Evolutionary conservation across 2,888 invertebrate species (phyloP).

Genomic region (Strigamia crassipes): DNA sequence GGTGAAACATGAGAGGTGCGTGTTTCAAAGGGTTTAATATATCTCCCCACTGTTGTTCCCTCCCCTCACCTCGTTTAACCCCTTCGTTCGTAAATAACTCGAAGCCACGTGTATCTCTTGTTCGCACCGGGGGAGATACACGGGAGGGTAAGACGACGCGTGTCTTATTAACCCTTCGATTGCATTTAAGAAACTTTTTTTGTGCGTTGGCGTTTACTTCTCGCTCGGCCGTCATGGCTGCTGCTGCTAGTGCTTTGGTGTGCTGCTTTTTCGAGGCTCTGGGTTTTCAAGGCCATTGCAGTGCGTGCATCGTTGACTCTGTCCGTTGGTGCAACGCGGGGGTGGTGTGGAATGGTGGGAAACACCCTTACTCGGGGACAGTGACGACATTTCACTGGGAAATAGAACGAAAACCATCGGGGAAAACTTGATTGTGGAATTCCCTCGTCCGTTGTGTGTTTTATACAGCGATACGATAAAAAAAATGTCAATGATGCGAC

Average conservation of each 20-base stretch:
- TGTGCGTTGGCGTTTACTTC: conserved; percentile 26
- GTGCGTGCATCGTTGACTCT: conserved; percentile 33
- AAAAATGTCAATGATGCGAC: conserved; percentile 25
- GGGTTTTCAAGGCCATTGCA: conserved; percentile 20
- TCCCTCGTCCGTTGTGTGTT: neutral
- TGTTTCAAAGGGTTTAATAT: conserved; percentile 37
- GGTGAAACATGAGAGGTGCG: conserved; percentile 29
- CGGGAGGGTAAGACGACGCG: conserved; percentile 19
- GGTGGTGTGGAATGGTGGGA: conserved; percentile 4
- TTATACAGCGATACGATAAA: neutral
- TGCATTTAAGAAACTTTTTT: conserved; percentile 22
- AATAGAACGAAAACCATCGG: neutral
- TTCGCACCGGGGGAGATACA: conserved; percentile 30
- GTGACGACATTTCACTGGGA: neutral
- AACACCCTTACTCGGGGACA: conserved; percentile 15
- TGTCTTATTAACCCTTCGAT: conserved; percentile 20
- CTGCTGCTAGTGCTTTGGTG: conserved; percentile 20
- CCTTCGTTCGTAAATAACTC: conserved; percentile 42
- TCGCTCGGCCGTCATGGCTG: conserved; percentile 34
- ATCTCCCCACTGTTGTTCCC: conserved; percentile 22
- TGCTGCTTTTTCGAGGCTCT: conserved; percentile 18
- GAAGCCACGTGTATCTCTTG: conserved; percentile 22
- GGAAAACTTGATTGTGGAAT: neutral
- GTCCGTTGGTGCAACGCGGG: conserved; percentile 36
- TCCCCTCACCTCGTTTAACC: conserved; percentile 25